phyloP scores from a whole-genome alignment of 2,113 vertebrate genomes.

The Coryphaenoides rupestris region DNA sequence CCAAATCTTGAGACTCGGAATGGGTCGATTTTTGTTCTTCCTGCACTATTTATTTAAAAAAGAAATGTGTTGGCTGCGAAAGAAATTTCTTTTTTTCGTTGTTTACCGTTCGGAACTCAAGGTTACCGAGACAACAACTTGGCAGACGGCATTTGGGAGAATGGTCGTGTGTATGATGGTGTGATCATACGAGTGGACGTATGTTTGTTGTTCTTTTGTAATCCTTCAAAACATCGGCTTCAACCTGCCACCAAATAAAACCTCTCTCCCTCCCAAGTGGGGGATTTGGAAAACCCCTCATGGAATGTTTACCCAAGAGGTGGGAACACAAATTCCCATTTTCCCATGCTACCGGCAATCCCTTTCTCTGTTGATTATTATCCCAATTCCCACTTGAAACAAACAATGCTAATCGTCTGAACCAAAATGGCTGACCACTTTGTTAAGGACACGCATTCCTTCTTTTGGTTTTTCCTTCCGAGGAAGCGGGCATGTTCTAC shows the following conservation, averaged over 20 bases:
- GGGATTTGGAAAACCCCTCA: constrained; percentile 9
- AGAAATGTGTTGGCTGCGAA: not conserved
- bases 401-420: constrained; percentile 16
- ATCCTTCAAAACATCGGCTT: not conserved
- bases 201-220: not conserved
- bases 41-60: not conserved
- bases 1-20: constrained; percentile 25
- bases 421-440: constrained; percentile 16
- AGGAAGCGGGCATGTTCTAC: not conserved
- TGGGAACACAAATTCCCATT: constrained; percentile 6
- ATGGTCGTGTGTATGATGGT: not conserved
- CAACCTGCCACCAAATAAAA: not conserved
- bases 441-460: constrained; percentile 14
- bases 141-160: not conserved
- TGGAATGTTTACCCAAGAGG: constrained; percentile 31
- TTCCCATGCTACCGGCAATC: constrained; percentile 33
- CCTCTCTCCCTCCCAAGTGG: not conserved
- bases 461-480: constrained; percentile 13
- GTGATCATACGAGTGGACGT: not conserved
- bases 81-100: too few species aligned
- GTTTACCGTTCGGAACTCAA: too few species aligned
- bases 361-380: constrained; percentile 31
- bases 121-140: too few species aligned
- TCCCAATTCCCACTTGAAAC: constrained; percentile 13
- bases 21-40: not conserved